Evolutionary conservation across 2,113 vertebrate species (phyloP).

Genomic region (Aphyosemion australe): DNA sequence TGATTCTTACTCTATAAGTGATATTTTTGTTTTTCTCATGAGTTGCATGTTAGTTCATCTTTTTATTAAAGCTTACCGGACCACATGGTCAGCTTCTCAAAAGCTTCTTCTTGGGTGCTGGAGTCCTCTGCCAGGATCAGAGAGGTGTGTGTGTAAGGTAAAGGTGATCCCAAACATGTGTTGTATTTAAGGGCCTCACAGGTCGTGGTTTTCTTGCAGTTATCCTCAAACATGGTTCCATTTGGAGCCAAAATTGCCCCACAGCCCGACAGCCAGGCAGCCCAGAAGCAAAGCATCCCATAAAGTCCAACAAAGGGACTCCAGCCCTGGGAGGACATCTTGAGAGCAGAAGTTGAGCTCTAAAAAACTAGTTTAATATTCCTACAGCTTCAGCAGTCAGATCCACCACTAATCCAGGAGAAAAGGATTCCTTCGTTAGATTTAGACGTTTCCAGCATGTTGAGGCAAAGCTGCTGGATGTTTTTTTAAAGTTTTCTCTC

Average conservation of each 20-base stretch:
- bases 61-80: constrained; percentile 81
- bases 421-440: constrained; percentile 12
- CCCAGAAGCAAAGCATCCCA: constrained; percentile 74
- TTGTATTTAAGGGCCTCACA: constrained; percentile 87
- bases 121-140: constrained; percentile 90
- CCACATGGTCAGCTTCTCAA: constrained; percentile 91
- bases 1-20: no score
- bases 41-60: background rate
- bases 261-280: constrained; percentile 46
- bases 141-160: constrained; percentile 91
- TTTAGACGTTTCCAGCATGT: constrained; percentile 42
- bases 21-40: background rate
- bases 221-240: constrained; percentile 77
- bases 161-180: constrained; percentile 87
- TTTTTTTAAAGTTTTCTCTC: constrained; percentile 36
- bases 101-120: constrained; percentile 86
- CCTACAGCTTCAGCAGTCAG: background rate
- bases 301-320: constrained; percentile 75
- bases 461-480: constrained; percentile 9
- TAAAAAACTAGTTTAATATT: constrained; percentile 6
- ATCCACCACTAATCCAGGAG: background rate
- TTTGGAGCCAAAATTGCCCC: constrained; percentile 69
- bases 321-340: constrained; percentile 79
- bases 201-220: constrained; percentile 84
- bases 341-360: constrained; percentile 52